phyloP scores from a whole-genome alignment of 2,888 invertebrate genomes.

The Drosophila limbata region DNA sequence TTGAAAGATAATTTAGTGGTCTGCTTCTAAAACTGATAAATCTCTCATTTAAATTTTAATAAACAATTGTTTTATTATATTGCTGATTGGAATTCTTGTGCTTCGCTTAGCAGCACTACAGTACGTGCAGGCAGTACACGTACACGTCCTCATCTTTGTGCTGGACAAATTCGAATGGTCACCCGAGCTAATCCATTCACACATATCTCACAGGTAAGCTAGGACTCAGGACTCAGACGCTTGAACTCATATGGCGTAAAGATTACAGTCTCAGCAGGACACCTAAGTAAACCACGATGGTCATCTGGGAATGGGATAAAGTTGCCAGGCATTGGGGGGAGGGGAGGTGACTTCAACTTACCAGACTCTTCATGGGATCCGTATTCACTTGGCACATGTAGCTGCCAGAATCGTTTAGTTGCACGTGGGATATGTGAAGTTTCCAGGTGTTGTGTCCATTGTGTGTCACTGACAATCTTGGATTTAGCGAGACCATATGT shows the following conservation, averaged over 20 bases:
- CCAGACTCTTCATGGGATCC: constrained; percentile 95
- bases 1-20: too few relatives aligned
- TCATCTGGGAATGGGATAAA: constrained; percentile 22
- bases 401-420: constrained; percentile 95
- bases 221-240: constrained; percentile 50
- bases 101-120: constrained; percentile 10
- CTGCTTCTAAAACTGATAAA: too few relatives aligned
- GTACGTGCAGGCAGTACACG: constrained; percentile 15
- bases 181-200: constrained; percentile 27
- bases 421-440: constrained; percentile 94
- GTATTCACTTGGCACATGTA: constrained; percentile 98
- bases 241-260: constrained; percentile 58
- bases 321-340: neutral
- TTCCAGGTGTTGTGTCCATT: constrained; percentile 98
- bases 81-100: constrained; percentile 17
- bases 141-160: neutral
- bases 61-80: neutral
- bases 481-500: constrained; percentile 95
- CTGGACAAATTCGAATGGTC: constrained; percentile 20
- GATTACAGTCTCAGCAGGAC: constrained; percentile 51
- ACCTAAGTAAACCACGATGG: constrained; percentile 34
- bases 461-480: constrained; percentile 94
- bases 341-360: constrained; percentile 84
- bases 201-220: constrained; percentile 43
- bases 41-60: too few relatives aligned